phyloP scores from a whole-genome alignment of 1,140 invertebrate genomes.

The Thaumatotibia leucotreta region DNA sequence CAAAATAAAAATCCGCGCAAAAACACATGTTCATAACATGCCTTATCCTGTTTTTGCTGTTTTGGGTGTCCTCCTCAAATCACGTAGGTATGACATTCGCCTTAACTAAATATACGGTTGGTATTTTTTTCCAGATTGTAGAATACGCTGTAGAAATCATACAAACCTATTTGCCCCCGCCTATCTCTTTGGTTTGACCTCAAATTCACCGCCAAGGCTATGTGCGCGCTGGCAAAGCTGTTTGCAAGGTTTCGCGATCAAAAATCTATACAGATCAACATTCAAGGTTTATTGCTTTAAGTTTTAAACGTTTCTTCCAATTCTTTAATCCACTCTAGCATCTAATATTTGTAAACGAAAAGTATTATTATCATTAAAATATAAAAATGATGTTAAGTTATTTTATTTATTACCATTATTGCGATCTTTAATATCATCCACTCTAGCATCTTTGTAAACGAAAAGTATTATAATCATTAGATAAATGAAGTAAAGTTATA shows the following conservation, averaged over 20 bases:
- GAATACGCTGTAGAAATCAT: not conserved
- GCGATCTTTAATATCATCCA: too few relatives aligned
- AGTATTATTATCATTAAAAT: too few relatives aligned
- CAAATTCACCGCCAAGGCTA: not conserved
- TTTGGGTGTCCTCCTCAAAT: not conserved
- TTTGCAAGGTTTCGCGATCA: not conserved
- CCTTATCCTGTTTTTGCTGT: not conserved
- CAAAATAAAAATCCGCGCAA: too few relatives aligned
- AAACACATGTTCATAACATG: too few relatives aligned
- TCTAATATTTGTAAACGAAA: too few relatives aligned
- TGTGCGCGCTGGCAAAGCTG: not conserved
- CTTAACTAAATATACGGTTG: not conserved
- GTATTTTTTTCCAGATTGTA: not conserved
- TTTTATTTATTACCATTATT: too few relatives aligned
- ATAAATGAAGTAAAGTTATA: too few relatives aligned
- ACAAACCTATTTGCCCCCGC: not conserved
- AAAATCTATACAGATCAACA: not conserved
- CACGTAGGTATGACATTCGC: not conserved
- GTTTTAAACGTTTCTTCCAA: not conserved
- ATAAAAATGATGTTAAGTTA: too few relatives aligned
- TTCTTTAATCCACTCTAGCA: not conserved
- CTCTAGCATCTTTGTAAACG: too few relatives aligned
- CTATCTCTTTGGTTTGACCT: not conserved
- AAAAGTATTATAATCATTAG: too few relatives aligned
- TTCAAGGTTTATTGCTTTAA: not conserved